Base-by-base conservation (phyloP, 1,140 invertebrate genomes). In the Anastatus disparis region DNA sequence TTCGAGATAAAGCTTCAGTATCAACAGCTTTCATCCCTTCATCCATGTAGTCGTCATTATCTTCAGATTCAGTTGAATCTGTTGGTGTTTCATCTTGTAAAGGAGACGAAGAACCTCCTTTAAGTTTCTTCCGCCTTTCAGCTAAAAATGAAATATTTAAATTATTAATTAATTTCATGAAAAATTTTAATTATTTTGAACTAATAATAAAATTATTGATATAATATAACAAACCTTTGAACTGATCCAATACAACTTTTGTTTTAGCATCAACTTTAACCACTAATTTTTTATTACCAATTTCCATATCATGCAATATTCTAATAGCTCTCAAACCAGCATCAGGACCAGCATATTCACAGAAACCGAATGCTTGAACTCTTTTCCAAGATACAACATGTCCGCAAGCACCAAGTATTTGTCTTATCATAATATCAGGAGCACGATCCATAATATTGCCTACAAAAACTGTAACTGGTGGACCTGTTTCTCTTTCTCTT, bases 211-310 rank as follows among this genome's bases (percentile, higher is more conserved):
- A 40, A 10, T 22, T 48, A 48, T 48, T 4, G 22, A n/a, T 44
- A 44, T 71, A 35, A 53, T 70, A 7, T n/a, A 20, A 27, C 24
- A 85, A 79, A 92, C 91, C 92, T 89, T 96, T 97, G 82, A 96
- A 98, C 72, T 97, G 94, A 85, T 98, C 96, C 73, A 99, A 88
- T 53, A 96, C 90, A 58, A 93, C 91, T 88, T 97, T 96, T 73
- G 97, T 97, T 89, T 99, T 99, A 38, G 96, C 95, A 87, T 99
- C 97, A n/a, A 98, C 96, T 89, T 97, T 97, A 0, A 97, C 97
- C 29, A 99, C 93, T 70, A 99, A 86, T 80, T 93, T 93, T 83
- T 97, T 98, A 42, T 95, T 96, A 48, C 94, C 95, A 72, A 99
- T 92, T 85, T 94, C 91, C 84, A 96, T 92, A 76, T 98, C 96